Base-by-base conservation (phyloP, 2,113 vertebrate genomes). In the Pleuronectes platessa region DNA sequence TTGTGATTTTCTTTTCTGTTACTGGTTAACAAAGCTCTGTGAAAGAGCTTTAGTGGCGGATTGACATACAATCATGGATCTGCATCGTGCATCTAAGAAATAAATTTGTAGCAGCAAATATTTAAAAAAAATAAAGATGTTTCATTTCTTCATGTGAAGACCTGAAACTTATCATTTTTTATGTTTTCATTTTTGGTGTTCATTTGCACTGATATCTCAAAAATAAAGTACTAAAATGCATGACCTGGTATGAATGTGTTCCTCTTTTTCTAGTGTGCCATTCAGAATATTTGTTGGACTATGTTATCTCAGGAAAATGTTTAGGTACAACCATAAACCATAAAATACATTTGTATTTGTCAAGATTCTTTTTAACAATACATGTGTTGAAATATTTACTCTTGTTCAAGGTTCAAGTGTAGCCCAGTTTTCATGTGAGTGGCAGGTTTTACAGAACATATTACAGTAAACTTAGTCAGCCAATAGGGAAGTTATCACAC, bases 161-260 rank as follows among this genome's bases (percentile, higher is more conserved):
- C 83, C 89, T 89, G 89, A 92, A 90, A 86, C 87, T 85, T 93
- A 90, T 92, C 78, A 74, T 91, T 93, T 94, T 94, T 93, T 92
- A 87, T 93, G 88, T 93, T 93, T 90, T 92, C 73, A 87, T 93
- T 94, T 92, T 93, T 93, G 93, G 92, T 95, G 94, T 95, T 94
- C 91, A 95, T 94, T 94, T 95, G 94, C 94, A 95, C 94, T 95
- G 94, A 94, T 93, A 93, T 92, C 92, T 92, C 83, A 84, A 92
- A 94, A 95, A 95, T 95, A 95, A 95, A 95, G 91, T 92, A 92
- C 86, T 93, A 90, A 95, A 93, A 94, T 94, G 93, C 92, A 93
- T 93, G 93, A 92, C 82, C 79, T 84, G 87, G 78, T 85, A 80
- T 85, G 82, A 70, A 65, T 86, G 82, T 86, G 27, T 85, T 87